phyloP scores from a whole-genome alignment of 2,888 invertebrate genomes.

The Pristionchus exspectatus region DNA sequence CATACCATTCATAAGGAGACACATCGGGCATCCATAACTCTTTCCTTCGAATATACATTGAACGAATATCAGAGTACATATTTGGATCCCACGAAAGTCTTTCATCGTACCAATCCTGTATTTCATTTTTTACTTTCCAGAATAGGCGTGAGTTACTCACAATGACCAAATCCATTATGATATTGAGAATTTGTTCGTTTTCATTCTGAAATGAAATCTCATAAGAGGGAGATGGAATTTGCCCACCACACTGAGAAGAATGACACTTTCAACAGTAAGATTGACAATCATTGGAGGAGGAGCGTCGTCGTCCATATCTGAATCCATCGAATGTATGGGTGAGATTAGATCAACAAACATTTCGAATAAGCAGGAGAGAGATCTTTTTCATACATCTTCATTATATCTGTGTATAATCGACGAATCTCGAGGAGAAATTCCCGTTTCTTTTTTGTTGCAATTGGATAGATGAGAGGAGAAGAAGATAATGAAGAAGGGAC shows the following conservation, averaged over 20 bases:
- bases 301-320: neutral
- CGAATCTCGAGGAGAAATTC: neutral
- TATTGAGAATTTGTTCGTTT: slow-evolving; percentile 45
- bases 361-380: slow-evolving; percentile 31
- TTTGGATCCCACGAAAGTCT: neutral
- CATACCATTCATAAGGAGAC: slow-evolving; percentile 45
- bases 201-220: slow-evolving; percentile 22
- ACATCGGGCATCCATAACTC: slow-evolving; percentile 46
- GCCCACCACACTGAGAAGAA: slow-evolving; percentile 11
- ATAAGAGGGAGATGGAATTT: neutral
- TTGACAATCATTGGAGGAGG: slow-evolving; percentile 29
- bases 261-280: neutral
- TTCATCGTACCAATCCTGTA: slow-evolving; percentile 12
- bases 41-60: slow-evolving; percentile 29
- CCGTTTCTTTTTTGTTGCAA: neutral
- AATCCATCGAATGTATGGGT: neutral
- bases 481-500: neutral
- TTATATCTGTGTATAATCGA: neutral
- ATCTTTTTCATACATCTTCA: slow-evolving; percentile 37
- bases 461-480: slow-evolving; percentile 16
- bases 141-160: neutral
- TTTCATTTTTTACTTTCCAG: too few species aligned
- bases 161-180: neutral
- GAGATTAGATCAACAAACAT: neutral
- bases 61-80: neutral